Evolutionary conservation across 2,113 vertebrate genomes (phyloP).

Genomic region (Caretta caretta): DNA sequence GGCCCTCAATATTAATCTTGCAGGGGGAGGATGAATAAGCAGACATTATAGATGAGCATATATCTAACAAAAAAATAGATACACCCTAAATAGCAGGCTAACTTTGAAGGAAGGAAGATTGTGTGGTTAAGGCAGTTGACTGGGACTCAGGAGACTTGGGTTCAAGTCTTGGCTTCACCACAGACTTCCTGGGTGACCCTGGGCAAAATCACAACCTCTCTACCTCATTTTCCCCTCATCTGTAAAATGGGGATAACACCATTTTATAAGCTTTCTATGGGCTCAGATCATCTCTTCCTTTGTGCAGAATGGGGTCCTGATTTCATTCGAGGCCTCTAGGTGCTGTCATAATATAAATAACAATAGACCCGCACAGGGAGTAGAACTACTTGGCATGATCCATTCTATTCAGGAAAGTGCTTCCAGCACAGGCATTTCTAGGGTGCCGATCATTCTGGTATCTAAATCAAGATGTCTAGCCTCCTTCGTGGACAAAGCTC

Average conservation of each 20-base stretch:
- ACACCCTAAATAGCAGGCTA: neutral
- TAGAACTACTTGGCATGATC: neutral
- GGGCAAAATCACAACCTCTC: neutral
- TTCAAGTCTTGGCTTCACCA: neutral
- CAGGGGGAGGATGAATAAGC: neutral
- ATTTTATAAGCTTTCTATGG: neutral
- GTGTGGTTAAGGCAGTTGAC: neutral
- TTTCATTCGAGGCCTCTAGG: neutral
- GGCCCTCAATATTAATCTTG: neutral
- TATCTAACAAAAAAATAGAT: neutral
- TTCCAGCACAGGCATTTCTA: neutral
- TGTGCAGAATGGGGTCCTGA: neutral
- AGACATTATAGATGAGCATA: rapidly evolving
- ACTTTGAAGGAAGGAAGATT: neutral
- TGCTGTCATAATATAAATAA: neutral
- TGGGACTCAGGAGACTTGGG: neutral
- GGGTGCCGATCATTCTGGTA: neutral
- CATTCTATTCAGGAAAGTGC: neutral
- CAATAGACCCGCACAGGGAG: neutral
- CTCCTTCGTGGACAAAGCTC: slow-evolving; percentile 36
- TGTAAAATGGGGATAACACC: neutral
- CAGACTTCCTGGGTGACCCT: neutral
- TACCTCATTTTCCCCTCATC: neutral
- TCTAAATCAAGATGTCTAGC: slow-evolving; percentile 40
- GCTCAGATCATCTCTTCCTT: neutral